A percentile compares a stretch with the other conserved stretches of the same genome.
Evolutionary conservation across 2,888 invertebrate species (phyloP).

Genomic region (Acheta domesticus): DNA sequence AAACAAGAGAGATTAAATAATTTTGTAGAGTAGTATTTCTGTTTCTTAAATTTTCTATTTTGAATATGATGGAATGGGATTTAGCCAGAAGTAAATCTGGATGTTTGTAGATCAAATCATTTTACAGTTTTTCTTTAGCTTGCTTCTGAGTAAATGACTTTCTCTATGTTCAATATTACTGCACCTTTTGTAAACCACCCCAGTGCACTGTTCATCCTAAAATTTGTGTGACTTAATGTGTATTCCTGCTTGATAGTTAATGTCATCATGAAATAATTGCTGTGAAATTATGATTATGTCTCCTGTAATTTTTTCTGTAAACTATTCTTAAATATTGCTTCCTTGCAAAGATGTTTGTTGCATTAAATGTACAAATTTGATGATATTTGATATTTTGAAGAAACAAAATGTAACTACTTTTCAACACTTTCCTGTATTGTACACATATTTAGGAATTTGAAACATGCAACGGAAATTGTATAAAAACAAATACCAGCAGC

Average conservation of each 20-base stretch:
- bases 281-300: too few species aligned
- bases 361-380: too few species aligned
- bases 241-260: constrained; percentile 3
- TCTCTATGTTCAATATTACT: constrained; percentile 18
- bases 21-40: constrained; percentile 6
- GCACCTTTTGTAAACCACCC: constrained; percentile 18
- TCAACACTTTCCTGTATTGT: too few species aligned
- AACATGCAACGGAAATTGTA: too few species aligned
- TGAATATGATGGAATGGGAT: neutral
- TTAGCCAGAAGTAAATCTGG: neutral
- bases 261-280: neutral
- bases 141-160: constrained; percentile 18
- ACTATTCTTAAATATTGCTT: too few species aligned
- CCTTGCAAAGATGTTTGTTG: too few species aligned
- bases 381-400: too few species aligned
- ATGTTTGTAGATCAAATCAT: neutral
- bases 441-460: too few species aligned
- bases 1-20: neutral
- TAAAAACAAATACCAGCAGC: too few species aligned
- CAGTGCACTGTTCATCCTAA: constrained; percentile 18
- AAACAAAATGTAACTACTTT: too few species aligned
- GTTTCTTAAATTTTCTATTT: constrained; percentile 4
- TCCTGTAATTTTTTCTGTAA: too few species aligned
- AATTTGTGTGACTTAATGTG: constrained; percentile 18
- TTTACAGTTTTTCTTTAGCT: constrained; percentile 18